phyloP scores from a whole-genome alignment of 2,797 vertebrate species.

The Intellagama lesueurii region DNA sequence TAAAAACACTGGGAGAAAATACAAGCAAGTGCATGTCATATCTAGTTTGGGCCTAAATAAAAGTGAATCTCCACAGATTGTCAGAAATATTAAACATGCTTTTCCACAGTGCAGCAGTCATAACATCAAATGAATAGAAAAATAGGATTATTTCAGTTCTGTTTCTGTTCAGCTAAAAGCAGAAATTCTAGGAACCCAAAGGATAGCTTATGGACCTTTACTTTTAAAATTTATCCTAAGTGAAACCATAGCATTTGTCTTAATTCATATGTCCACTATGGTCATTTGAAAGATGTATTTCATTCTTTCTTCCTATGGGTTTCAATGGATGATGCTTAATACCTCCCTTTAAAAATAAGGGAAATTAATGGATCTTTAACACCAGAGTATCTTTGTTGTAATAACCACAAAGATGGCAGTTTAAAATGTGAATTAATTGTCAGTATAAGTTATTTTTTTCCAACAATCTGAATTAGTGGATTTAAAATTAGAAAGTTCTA shows the following conservation, averaged over 20 bases:
- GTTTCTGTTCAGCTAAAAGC: conserved; percentile 70
- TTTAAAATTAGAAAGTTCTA: conserved; percentile 28
- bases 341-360: conserved; percentile 1
- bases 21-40: neutral
- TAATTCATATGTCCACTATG: conserved; percentile 50
- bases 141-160: conserved; percentile 79
- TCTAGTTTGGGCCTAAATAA: neutral
- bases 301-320: conserved; percentile 41
- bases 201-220: conserved; percentile 51
- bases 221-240: conserved; percentile 53
- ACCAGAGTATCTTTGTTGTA: neutral
- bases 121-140: conserved; percentile 63
- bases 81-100: conserved; percentile 20
- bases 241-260: conserved; percentile 55
- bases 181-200: conserved; percentile 56
- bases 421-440: conserved; percentile 15
- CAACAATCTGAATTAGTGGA: neutral
- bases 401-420: neutral
- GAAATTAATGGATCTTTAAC: neutral
- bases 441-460: conserved; percentile 18
- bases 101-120: neutral
- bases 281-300: conserved; percentile 66
- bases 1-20: neutral
- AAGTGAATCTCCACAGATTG: conserved; percentile 20
- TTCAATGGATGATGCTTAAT: conserved; percentile 26